Percentiles rank a stretch among this genome's conserved stretches.
phyloP scores from a whole-genome alignment of 2,113 vertebrate genomes.

The Ciconia stormi region DNA sequence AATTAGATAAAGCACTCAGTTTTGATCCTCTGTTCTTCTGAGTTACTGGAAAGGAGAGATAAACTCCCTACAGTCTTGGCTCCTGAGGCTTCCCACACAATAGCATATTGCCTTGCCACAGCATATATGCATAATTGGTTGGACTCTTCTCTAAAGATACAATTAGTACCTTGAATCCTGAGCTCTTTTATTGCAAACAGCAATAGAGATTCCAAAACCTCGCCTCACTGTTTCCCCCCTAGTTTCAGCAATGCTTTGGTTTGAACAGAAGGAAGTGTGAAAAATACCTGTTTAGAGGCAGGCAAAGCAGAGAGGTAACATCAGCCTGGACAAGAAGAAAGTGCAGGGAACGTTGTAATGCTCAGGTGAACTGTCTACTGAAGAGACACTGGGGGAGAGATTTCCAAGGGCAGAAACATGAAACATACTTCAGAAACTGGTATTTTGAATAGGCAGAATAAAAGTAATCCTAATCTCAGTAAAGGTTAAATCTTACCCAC shows the following conservation, averaged over 20 bases:
- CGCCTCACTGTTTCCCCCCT: not conserved
- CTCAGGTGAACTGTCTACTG: not conserved
- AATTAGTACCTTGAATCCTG: not conserved
- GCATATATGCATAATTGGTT: conserved; percentile 20
- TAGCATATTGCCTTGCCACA: not conserved
- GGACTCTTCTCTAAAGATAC: not conserved
- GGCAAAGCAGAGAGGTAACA: not conserved
- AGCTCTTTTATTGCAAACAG: not conserved
- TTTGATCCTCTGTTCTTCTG: conserved; percentile 25
- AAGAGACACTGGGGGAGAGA: not conserved
- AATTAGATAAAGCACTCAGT: conserved; percentile 28
- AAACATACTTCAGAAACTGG: not conserved
- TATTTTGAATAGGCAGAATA: not conserved
- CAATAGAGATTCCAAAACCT: not conserved
- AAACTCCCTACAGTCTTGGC: not conserved
- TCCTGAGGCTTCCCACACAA: not conserved
- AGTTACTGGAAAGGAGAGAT: conserved; percentile 13
- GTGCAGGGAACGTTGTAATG: not conserved
- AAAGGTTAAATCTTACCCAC: not conserved
- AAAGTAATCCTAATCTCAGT: not conserved
- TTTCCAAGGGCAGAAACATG: not conserved
- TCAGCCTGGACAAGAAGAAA: not conserved
- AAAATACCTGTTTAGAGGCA: not conserved
- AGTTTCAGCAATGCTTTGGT: not conserved
- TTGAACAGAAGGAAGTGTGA: not conserved